Evolutionary conservation across 2,797 vertebrate genomes (phyloP).

Genomic region (Acrossocheilus fasciatus): DNA sequence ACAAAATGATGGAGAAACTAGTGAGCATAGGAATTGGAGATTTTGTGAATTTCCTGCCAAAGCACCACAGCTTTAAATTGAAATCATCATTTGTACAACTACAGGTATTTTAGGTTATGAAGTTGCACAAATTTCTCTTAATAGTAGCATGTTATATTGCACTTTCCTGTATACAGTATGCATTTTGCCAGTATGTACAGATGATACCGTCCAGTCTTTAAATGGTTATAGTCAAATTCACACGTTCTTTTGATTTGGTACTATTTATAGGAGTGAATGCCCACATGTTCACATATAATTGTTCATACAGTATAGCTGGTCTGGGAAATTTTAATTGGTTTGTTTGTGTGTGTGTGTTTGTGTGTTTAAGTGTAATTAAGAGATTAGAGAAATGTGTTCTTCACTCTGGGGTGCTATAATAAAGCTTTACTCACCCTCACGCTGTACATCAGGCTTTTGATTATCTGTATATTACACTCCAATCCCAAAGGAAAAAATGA

Average conservation of each 20-base stretch:
- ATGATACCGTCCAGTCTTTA: background rate
- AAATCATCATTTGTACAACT: background rate
- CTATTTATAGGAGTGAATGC: conserved; percentile 37
- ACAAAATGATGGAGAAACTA: background rate
- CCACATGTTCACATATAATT: conserved; percentile 23
- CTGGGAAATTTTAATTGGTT: conserved; percentile 59
- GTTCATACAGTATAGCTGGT: conserved; percentile 46
- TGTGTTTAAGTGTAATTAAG: conserved; percentile 54
- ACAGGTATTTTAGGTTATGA: background rate
- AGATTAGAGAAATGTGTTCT: conserved; percentile 47
- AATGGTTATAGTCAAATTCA: background rate
- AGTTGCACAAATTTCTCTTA: background rate
- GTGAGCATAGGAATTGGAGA: background rate
- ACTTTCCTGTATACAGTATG: background rate
- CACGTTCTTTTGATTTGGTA: background rate
- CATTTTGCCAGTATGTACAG: background rate
- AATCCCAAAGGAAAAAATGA: background rate
- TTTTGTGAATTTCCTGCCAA: background rate
- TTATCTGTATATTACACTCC: conserved; percentile 23
- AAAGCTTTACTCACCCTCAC: conserved; percentile 31
- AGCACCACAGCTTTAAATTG: background rate
- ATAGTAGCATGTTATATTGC: background rate
- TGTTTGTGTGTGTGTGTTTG: conserved; percentile 51
- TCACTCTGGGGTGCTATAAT: conserved; percentile 49
- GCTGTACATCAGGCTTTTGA: conserved; percentile 10